Evolutionary conservation across 2,888 invertebrate species (phyloP).

Genomic region (Prosapia bicincta): DNA sequence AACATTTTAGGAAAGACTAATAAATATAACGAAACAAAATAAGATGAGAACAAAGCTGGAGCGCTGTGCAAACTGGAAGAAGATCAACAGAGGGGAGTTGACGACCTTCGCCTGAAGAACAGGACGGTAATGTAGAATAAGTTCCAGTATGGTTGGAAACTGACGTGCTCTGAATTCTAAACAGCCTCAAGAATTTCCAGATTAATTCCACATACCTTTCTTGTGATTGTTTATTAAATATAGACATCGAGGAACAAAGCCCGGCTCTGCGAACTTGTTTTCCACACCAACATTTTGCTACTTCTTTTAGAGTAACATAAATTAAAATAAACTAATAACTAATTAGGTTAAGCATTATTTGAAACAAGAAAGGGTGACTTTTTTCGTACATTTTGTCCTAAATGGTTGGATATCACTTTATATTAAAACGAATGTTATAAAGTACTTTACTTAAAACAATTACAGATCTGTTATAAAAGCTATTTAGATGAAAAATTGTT

Average conservation of each 20-base stretch:
- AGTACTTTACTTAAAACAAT: too few relatives aligned
- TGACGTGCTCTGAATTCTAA: background rate
- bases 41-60: background rate
- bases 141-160: background rate
- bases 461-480: too few relatives aligned
- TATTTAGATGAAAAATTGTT: too few relatives aligned
- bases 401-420: too few relatives aligned
- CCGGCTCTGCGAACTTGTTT: too few relatives aligned
- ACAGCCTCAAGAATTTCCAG: background rate
- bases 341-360: too few relatives aligned
- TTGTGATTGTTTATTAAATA: background rate
- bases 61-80: background rate
- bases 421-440: too few relatives aligned
- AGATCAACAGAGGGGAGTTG: background rate
- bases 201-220: background rate
- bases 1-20: background rate
- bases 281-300: too few relatives aligned
- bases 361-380: too few relatives aligned
- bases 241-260: background rate
- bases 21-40: background rate
- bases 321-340: too few relatives aligned
- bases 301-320: too few relatives aligned
- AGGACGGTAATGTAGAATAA: background rate
- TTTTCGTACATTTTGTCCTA: too few relatives aligned
- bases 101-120: background rate